Evolutionary conservation across 1,140 invertebrate species (phyloP).

Genomic region (Olivierus martensii): DNA sequence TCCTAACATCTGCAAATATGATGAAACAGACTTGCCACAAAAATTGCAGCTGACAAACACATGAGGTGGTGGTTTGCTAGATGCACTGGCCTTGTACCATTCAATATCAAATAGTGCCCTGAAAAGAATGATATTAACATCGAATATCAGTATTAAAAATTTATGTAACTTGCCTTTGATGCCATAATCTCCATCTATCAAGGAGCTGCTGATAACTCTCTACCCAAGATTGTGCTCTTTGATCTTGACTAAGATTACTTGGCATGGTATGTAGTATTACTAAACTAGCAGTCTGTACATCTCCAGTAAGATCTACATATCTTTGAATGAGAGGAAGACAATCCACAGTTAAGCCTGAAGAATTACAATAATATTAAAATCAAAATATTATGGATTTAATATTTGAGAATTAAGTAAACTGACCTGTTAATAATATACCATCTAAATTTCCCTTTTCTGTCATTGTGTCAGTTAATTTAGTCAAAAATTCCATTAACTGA

Average conservation of each 20-base stretch:
- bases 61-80: conserved; percentile 50
- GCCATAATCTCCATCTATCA: conserved; percentile 68
- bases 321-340: conserved; percentile 62
- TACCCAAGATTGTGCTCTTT: conserved; percentile 52
- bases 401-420: neutral
- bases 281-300: conserved; percentile 80
- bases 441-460: conserved; percentile 63
- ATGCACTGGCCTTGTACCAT: conserved; percentile 43
- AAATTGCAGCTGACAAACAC: conserved; percentile 85
- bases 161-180: conserved; percentile 35
- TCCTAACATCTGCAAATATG: conserved; percentile 29
- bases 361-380: neutral
- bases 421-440: conserved; percentile 72
- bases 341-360: conserved; percentile 18
- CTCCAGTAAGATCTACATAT: conserved; percentile 77
- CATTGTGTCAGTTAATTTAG: conserved; percentile 49
- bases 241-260: conserved; percentile 45
- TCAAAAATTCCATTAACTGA: conserved; percentile 57
- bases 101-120: conserved; percentile 61
- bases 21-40: conserved; percentile 82
- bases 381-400: neutral
- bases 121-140: conserved; percentile 4
- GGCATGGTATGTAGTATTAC: conserved; percentile 54
- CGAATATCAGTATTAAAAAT: no score
- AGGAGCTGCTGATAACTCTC: conserved; percentile 55